These are phyloP conservation scores for Schizopygopsis malacanthus DNA, from an alignment of 2,797 vertebrate genomes.

Conservation along the genomic window DNA sequence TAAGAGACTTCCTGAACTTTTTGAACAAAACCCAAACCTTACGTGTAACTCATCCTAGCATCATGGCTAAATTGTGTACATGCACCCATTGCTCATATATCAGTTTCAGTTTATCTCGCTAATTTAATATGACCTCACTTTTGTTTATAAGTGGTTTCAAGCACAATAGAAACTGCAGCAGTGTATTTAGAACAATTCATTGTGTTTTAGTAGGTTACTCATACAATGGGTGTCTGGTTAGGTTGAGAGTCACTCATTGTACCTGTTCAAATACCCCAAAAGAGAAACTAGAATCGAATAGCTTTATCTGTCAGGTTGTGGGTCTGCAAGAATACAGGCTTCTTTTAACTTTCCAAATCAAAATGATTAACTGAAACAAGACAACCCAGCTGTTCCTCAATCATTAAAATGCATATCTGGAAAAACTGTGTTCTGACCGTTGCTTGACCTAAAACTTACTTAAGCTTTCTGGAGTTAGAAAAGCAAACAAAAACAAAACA, in stretches of 20 bases:
- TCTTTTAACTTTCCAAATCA: neutral
- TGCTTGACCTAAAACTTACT: neutral
- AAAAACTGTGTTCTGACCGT: neutral
- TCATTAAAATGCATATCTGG: neutral
- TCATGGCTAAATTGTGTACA: neutral
- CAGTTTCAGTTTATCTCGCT: no score
- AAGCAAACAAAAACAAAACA: neutral
- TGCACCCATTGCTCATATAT: neutral
- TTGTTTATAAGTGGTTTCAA: neutral
- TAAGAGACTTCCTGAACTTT: neutral
- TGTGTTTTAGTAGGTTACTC: conserved; percentile 7
- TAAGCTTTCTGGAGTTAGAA: neutral
- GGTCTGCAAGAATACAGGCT: neutral
- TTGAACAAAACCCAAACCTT: no score
- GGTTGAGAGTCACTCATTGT: neutral
- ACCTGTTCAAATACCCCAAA: neutral
- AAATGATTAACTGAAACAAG: neutral
- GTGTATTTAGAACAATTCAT: neutral
- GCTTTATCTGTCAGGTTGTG: neutral
- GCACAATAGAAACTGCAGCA: neutral
- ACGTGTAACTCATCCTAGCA: neutral
- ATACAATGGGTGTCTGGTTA: neutral
- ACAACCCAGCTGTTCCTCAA: neutral
- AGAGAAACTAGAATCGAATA: neutral
- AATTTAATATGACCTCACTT: neutral